phyloP scores from a whole-genome alignment of 2,797 vertebrate species.

The Dryobates pubescens region DNA sequence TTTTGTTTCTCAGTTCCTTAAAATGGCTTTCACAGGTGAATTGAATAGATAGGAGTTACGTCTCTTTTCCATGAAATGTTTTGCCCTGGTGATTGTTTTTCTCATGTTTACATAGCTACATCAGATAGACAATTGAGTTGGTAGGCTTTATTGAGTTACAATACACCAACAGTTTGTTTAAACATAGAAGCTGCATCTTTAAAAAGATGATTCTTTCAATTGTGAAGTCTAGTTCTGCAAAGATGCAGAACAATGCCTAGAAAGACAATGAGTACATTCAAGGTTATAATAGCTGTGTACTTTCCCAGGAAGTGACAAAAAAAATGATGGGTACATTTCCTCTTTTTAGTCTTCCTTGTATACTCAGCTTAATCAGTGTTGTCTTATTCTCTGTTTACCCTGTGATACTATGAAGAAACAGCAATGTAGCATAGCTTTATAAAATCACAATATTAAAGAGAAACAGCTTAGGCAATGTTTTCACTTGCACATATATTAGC shows the following conservation, averaged over 20 bases:
- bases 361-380: not conserved
- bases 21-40: not conserved
- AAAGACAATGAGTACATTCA: not conserved
- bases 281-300: not conserved
- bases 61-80: not conserved
- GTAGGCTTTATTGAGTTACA: not conserved
- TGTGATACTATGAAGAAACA: not conserved
- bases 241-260: not conserved
- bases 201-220: not conserved
- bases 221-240: not conserved
- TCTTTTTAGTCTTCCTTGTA: not conserved
- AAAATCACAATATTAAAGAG: not conserved
- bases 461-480: not conserved
- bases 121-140: not conserved
- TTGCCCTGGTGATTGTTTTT: not conserved
- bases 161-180: not conserved
- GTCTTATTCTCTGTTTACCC: not conserved
- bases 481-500: not conserved
- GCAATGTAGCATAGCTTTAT: not conserved
- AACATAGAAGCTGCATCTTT: not conserved
- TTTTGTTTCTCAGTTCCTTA: not conserved
- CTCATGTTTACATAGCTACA: not conserved
- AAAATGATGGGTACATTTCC: not conserved
- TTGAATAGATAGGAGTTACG: not conserved
- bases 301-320: not conserved